Evolutionary conservation across 1,140 invertebrate genomes (phyloP).

Genomic region (Drosophila ananassae): DNA sequence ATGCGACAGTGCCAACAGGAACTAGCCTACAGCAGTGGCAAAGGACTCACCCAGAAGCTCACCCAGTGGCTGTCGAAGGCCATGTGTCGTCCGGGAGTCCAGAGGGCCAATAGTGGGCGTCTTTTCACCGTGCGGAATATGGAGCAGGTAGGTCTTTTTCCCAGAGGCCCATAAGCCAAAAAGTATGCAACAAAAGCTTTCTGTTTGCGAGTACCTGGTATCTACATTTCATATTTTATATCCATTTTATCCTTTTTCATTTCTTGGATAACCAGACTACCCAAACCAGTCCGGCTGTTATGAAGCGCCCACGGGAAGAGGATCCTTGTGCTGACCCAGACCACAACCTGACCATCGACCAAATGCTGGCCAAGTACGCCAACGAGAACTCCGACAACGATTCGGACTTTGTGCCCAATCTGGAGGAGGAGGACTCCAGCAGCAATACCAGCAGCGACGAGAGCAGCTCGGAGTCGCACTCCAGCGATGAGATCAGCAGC

Average conservation of each 20-base stretch:
- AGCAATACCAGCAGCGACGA: slow-evolving; percentile 33
- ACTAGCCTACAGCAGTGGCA: slow-evolving; percentile 9
- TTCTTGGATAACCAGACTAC: slow-evolving; percentile 5
- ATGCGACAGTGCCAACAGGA: slow-evolving; percentile 57
- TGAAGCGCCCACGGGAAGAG: slow-evolving; percentile 62
- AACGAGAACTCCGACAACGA: slow-evolving; percentile 77
- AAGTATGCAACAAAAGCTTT: no score
- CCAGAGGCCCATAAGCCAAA: no score
- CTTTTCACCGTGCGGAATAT: slow-evolving; percentile 20
- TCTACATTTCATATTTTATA: neutral
- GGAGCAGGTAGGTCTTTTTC: slow-evolving; percentile 28
- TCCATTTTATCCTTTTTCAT: neutral
- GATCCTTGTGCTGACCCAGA: slow-evolving; percentile 35
- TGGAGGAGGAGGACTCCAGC: slow-evolving; percentile 34
- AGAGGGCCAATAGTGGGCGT: slow-evolving; percentile 31
- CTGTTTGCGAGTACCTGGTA: no score
- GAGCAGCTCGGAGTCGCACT: slow-evolving; percentile 27
- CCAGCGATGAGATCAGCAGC: slow-evolving; percentile 49
- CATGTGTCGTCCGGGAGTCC: slow-evolving; percentile 67
- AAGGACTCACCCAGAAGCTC: slow-evolving; percentile 38
- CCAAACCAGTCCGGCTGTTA: slow-evolving; percentile 16
- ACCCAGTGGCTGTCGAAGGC: slow-evolving; percentile 61
- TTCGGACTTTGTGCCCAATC: slow-evolving; percentile 71
- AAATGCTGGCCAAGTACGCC: slow-evolving; percentile 74
- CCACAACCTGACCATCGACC: slow-evolving; percentile 58